A percentile compares a stretch with the other conserved stretches of the same genome.
phyloP scores from a whole-genome alignment of 2,888 invertebrate species.

The Orthonevra nobilis region DNA sequence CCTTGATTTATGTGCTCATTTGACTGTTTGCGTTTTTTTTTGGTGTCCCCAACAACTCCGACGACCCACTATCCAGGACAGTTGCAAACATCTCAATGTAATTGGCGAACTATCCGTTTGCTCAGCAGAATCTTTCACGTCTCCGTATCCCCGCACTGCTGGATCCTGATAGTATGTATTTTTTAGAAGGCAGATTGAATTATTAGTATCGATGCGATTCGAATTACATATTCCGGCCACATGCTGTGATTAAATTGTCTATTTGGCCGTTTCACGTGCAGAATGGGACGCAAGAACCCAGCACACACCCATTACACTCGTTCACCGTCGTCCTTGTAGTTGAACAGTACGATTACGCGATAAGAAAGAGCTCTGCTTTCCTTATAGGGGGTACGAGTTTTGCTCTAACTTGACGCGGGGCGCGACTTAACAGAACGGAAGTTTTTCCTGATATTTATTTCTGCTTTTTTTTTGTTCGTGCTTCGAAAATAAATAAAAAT shows the following conservation, averaged over 20 bases:
- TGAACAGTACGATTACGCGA: conserved; percentile 57
- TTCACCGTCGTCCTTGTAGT: conserved; percentile 17
- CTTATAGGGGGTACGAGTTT: neutral
- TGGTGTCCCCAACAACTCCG: conserved; percentile 1
- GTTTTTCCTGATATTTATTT: conserved; percentile 48
- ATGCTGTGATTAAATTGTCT: conserved; percentile 78
- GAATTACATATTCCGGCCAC: conserved; percentile 79
- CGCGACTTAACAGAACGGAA: conserved; percentile 41
- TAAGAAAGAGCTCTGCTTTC: conserved; percentile 42
- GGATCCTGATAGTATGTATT: neutral
- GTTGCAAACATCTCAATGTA: conserved; percentile 61
- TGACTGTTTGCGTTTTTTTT: conserved; percentile 66
- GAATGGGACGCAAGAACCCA: neutral
- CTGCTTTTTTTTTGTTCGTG: conserved; percentile 33
- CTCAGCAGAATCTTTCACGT: conserved; percentile 58
- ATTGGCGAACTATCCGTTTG: conserved; percentile 69
- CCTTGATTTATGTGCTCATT: conserved; percentile 70
- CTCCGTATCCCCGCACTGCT: conserved; percentile 27
- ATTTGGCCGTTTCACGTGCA: conserved; percentile 61
- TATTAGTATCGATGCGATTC: conserved; percentile 75
- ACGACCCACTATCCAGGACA: conserved; percentile 7
- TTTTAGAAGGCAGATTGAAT: conserved; percentile 72
- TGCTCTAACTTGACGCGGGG: conserved; percentile 25
- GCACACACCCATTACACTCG: conserved; percentile 17
- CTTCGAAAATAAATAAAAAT: conserved; percentile 34